These are phyloP conservation scores for Enteromius argenteus DNA, from an alignment of 2,797 vertebrate species.

Conservation along the genomic window DNA sequence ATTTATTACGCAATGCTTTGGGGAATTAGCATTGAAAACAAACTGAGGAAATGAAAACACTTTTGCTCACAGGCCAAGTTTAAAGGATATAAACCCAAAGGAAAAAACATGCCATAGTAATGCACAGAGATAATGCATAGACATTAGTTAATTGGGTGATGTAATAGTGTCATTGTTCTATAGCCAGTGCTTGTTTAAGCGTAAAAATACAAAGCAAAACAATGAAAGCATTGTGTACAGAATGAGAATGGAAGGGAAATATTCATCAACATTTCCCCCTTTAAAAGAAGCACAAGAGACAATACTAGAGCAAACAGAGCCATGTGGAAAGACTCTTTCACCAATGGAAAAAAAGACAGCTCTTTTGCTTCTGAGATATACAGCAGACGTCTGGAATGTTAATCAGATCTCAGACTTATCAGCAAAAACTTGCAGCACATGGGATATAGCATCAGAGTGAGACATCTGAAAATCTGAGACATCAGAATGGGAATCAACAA, in stretches of 20 bases:
- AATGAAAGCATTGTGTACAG: conserved; percentile 74
- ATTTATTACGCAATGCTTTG: conserved; percentile 14
- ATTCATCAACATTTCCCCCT: conserved; percentile 60
- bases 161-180: conserved; percentile 63
- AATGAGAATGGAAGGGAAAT: conserved; percentile 72
- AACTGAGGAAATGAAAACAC: conserved; percentile 45
- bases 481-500: background rate
- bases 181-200: conserved; percentile 67
- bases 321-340: background rate
- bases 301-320: background rate
- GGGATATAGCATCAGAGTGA: background rate
- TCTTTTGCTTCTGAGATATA: background rate
- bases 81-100: background rate
- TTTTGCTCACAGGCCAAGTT: conserved; percentile 13
- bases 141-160: conserved; percentile 59
- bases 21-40: conserved; percentile 38
- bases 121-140: conserved; percentile 42
- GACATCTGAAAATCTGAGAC: background rate
- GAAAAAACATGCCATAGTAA: conserved; percentile 14
- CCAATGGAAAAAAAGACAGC: background rate
- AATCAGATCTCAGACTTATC: conserved; percentile 65
- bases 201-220: conserved; percentile 69
- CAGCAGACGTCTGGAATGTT: conserved; percentile 45
- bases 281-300: conserved; percentile 19
- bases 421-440: background rate